Percentiles rank a stretch among this genome's conserved stretches.
These are phyloP conservation scores for Harpalus rufipes DNA, from an alignment of 2,888 invertebrate genomes.

Conservation along the genomic window DNA sequence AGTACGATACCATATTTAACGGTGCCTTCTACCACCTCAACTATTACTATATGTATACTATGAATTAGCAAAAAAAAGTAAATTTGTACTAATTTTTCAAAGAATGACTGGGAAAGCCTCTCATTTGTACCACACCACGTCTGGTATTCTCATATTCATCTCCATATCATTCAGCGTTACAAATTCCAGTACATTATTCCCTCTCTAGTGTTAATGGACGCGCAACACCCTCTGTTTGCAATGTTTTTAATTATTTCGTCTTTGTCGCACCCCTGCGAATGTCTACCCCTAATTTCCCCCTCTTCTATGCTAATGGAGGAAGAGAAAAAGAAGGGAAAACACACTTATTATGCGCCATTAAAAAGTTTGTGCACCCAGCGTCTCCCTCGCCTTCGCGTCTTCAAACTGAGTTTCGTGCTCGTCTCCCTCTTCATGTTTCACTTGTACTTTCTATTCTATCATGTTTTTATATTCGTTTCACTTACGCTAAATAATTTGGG, in stretches of 20 bases:
- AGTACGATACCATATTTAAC: too few species aligned
- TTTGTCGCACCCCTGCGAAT: constrained; percentile 19
- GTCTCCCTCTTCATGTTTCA: constrained; percentile 41
- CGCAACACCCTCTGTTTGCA: constrained; percentile 47
- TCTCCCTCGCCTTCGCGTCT: constrained; percentile 13
- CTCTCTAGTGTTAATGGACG: constrained; percentile 8
- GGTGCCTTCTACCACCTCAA: too few species aligned
- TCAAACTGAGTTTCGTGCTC: constrained; percentile 14
- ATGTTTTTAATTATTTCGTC: constrained; percentile 48
- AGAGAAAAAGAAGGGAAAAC: constrained; percentile 43
- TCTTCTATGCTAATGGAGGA: constrained; percentile 18
- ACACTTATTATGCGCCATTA: constrained; percentile 62
- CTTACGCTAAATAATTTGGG: constrained; percentile 42
- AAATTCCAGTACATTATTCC: constrained; percentile 18
- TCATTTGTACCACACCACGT: too few species aligned
- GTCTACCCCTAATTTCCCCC: constrained; percentile 29
- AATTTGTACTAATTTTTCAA: too few species aligned
- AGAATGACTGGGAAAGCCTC: too few species aligned
- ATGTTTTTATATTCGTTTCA: constrained; percentile 52
- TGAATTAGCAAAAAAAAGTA: too few species aligned
- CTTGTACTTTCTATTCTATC: constrained; percentile 38
- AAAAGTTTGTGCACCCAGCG: constrained; percentile 44
- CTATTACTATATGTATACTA: too few species aligned
- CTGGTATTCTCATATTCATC: not conserved
- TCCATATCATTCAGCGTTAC: constrained; percentile 1